phyloP scores from a whole-genome alignment of 2,113 vertebrate genomes.

The Myrmecophaga tridactyla region DNA sequence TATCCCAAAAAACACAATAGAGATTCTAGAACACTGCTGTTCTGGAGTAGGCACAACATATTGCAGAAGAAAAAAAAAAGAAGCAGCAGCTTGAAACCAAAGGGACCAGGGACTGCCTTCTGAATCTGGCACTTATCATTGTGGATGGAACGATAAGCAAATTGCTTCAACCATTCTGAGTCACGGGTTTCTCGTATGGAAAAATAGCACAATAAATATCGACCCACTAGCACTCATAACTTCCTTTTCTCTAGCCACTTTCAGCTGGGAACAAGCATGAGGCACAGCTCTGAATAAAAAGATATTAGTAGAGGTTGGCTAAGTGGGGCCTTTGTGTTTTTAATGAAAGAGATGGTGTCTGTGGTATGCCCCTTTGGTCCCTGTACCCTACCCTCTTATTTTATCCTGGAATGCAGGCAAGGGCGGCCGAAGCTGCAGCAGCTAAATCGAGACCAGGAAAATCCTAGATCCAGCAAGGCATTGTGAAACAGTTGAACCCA shows the following conservation, averaged over 20 bases:
- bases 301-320: not conserved
- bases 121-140: not conserved
- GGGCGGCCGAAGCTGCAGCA: not conserved
- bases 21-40: not conserved
- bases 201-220: not conserved
- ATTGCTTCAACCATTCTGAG: not conserved
- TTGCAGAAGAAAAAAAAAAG: not conserved
- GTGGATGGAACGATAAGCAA: not conserved
- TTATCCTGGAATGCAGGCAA: not conserved
- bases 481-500: fast-evolving
- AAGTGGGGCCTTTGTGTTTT: not conserved
- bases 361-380: not conserved
- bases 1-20: not conserved
- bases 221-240: no score
- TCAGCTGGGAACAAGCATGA: not conserved
- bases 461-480: no score
- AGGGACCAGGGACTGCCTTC: not conserved
- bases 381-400: not conserved
- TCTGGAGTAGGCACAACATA: not conserved
- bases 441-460: not conserved
- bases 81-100: not conserved
- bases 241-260: not conserved
- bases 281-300: not conserved
- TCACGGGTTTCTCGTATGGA: not conserved
- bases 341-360: not conserved